These are phyloP conservation scores for Galemys pyrenaicus DNA, from an alignment of 2,113 vertebrate species.

Conservation along the genomic window DNA sequence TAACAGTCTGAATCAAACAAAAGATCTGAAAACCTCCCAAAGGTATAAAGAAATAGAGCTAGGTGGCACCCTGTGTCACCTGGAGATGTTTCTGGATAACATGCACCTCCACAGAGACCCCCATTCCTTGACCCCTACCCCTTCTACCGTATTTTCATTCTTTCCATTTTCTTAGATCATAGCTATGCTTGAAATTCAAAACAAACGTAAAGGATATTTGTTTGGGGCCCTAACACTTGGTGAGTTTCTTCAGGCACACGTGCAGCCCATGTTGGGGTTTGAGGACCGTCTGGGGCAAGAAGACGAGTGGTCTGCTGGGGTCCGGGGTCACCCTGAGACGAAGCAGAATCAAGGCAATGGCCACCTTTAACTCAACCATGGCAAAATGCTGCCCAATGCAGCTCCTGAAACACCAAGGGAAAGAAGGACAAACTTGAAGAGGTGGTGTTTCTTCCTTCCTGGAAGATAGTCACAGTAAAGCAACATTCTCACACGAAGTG, in stretches of 20 bases:
- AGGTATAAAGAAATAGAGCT: not conserved
- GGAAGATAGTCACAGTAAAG: not conserved
- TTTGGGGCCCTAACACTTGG: not conserved
- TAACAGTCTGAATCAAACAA: not conserved
- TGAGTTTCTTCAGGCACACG: slow-evolving; percentile 84
- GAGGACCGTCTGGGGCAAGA: slow-evolving; percentile 79
- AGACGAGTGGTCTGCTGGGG: slow-evolving; percentile 51
- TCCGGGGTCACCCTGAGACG: slow-evolving; percentile 85
- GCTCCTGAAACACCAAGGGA: slow-evolving; percentile 85
- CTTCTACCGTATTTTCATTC: not conserved
- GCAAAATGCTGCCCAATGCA: slow-evolving; percentile 95
- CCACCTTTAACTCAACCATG: slow-evolving; percentile 92
- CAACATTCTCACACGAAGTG: not conserved
- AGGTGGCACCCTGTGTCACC: not conserved
- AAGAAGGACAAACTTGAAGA: not conserved
- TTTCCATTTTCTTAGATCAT: not conserved
- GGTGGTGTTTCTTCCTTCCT: not conserved
- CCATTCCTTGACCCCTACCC: not conserved
- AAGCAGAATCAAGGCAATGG: slow-evolving; percentile 86
- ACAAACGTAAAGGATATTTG: not conserved
- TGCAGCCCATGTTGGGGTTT: slow-evolving; percentile 89
- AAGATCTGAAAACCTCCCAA: not conserved
- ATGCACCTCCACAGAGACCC: not conserved
- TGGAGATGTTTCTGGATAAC: not conserved
- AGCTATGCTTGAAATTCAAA: not conserved